These are phyloP conservation scores for Drosophila auraria DNA, from an alignment of 1,140 invertebrate genomes.

Conservation along the genomic window DNA sequence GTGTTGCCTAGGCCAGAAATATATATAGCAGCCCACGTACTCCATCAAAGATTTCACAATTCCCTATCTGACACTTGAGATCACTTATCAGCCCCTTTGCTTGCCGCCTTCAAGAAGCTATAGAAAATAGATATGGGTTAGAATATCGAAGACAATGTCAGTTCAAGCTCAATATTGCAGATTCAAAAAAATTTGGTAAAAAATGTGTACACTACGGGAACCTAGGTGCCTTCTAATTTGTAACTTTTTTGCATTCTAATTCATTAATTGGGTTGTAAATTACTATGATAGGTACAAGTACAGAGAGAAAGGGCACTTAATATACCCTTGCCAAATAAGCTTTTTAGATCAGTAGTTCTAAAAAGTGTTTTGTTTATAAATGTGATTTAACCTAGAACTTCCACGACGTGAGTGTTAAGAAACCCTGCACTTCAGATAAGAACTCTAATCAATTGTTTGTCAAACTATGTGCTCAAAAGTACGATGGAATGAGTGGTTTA, in stretches of 20 bases:
- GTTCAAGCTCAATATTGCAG: not conserved
- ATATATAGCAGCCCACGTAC: too few relatives aligned
- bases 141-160: not conserved
- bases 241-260: not conserved
- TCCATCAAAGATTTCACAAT: conserved; percentile 35
- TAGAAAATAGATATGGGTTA: conserved; percentile 8
- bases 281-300: not conserved
- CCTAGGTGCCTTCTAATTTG: not conserved
- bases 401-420: not conserved
- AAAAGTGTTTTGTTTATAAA: not conserved
- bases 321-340: conserved; percentile 19
- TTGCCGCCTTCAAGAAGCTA: not conserved
- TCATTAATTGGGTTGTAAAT: not conserved
- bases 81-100: conserved; percentile 28
- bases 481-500: not conserved
- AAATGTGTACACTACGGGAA: not conserved
- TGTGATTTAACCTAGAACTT: not conserved
- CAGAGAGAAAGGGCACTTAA: conserved; percentile 16
- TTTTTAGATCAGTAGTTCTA: not conserved
- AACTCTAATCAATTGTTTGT: conserved; percentile 17
- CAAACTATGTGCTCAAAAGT: not conserved
- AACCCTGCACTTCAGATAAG: conserved; percentile 26
- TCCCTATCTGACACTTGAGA: conserved; percentile 29
- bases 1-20: too few relatives aligned
- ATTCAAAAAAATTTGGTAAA: not conserved